Conservation (phyloP, 2,888 invertebrate species). For the Matsumyia berberina region DNA sequence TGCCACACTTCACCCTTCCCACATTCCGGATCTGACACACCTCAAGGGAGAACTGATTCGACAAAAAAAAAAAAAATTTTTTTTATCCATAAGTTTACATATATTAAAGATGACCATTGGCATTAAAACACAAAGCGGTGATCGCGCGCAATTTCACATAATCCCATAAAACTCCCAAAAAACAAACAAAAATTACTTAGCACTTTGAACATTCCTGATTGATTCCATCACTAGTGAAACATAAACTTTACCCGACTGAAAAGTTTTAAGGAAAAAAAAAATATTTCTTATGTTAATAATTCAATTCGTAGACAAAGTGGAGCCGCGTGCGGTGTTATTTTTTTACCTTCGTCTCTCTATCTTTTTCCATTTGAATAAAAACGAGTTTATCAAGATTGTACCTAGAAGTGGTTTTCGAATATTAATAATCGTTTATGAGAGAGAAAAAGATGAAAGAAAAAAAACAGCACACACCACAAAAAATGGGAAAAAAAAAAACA, state of each 20-base stretch:
- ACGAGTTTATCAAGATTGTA: conserved; percentile 74
- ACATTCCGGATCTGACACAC: conserved; percentile 46
- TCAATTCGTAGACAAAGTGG: conserved; percentile 77
- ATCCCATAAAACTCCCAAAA: conserved; percentile 32
- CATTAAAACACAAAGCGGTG: conserved; percentile 3
- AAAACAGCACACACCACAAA: conserved; percentile 46
- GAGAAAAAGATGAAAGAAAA: conserved; percentile 31
- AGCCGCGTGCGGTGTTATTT: conserved; percentile 65
- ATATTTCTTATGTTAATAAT: conserved; percentile 53
- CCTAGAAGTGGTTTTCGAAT: conserved; percentile 75
- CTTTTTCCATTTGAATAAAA: conserved; percentile 70
- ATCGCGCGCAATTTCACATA: conserved; percentile 24
- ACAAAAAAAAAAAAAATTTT: too few relatives aligned
- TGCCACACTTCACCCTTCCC: conserved; percentile 32
- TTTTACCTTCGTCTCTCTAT: conserved; percentile 53
- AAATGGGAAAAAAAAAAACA: conserved; percentile 27
- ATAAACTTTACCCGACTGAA: conserved; percentile 19
- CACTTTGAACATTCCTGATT: conserved; percentile 63
- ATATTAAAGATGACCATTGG: conserved; percentile 3
- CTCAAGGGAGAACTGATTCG: conserved; percentile 24
- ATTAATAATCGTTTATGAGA: conserved; percentile 71
- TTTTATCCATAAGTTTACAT: conserved; percentile 1
- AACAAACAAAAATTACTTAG: conserved; percentile 43
- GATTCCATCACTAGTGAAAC: conserved; percentile 56
- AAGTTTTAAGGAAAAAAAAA: conserved; percentile 1